A percentile compares a stretch with the other conserved stretches of the same genome.
phyloP scores from a whole-genome alignment of 2,113 vertebrate genomes.

The Ancistrus triradiatus region DNA sequence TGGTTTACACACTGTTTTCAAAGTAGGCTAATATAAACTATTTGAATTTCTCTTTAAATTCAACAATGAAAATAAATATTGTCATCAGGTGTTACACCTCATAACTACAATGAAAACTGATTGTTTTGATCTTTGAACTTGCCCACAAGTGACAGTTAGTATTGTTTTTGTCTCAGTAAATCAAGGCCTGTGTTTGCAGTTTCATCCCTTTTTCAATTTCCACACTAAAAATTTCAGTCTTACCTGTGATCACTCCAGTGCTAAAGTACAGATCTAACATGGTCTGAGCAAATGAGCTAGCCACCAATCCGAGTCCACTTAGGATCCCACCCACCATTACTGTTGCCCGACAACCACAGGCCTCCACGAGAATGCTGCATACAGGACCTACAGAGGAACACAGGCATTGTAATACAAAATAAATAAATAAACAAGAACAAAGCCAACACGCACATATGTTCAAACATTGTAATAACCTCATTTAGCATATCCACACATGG shows the following conservation, averaged over 20 bases:
- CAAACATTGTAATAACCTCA: not conserved
- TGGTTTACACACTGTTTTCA: no score
- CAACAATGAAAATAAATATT: no score
- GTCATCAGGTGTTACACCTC: no score
- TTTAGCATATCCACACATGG: conserved; percentile 20
- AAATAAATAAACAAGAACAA: conserved; percentile 9
- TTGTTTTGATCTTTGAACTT: no score
- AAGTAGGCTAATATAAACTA: no score
- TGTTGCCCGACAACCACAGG: conserved; percentile 68
- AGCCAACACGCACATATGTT: conserved; percentile 9
- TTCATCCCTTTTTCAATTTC: not conserved
- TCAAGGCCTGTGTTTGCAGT: no score
- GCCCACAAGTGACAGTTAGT: no score
- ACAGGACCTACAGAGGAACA: conserved; percentile 69
- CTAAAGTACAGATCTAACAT: conserved; percentile 75
- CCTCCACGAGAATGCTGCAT: conserved; percentile 76
- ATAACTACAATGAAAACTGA: no score
- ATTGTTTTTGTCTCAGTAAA: no score
- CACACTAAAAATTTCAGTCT: conserved; percentile 13
- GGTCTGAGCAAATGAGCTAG: conserved; percentile 71
- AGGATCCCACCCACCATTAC: conserved; percentile 78
- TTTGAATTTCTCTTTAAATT: no score
- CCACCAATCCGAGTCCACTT: conserved; percentile 76
- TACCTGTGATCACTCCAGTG: conserved; percentile 75
- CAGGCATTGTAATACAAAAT: conserved; percentile 23